Percentiles rank a stretch among this genome's conserved stretches.
Conservation (phyloP, 2,797 vertebrate genomes). For the Cryptoblepharus egeriae region DNA sequence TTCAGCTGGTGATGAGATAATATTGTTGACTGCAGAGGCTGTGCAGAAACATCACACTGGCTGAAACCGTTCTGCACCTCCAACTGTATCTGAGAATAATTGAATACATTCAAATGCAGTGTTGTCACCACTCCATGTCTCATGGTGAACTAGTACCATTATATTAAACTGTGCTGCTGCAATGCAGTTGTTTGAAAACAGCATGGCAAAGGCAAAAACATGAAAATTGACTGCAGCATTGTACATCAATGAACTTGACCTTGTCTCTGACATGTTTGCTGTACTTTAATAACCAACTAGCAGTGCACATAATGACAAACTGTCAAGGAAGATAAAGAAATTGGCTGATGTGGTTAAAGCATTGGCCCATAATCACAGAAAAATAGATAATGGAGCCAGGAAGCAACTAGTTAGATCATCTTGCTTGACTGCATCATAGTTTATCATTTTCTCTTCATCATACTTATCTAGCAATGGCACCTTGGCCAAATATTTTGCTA, state of each 20-base stretch:
- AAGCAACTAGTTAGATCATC: conserved; percentile 3
- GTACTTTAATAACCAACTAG: conserved; percentile 8
- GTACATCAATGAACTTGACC: background rate
- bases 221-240: background rate
- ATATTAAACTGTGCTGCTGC: background rate
- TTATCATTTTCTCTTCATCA: conserved; percentile 30
- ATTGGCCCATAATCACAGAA: conserved; percentile 14
- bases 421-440: conserved; percentile 9
- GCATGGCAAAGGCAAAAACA: background rate
- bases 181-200: background rate
- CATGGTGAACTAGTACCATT: background rate
- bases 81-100: too few relatives aligned
- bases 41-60: too few relatives aligned
- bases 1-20: too few relatives aligned
- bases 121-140: background rate
- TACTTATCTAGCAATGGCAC: conserved; percentile 1
- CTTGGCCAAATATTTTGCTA: rapidly evolving
- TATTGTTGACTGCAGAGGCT: too few relatives aligned
- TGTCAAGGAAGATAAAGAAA: conserved; percentile 43
- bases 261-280: background rate
- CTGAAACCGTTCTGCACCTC: too few relatives aligned
- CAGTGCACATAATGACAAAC: conserved; percentile 40
- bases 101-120: too few relatives aligned
- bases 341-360: conserved; percentile 31
- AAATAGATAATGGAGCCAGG: conserved; percentile 20